Base-by-base conservation (phyloP, 2,888 invertebrate genomes). In the Hypena proboscidalis region DNA sequence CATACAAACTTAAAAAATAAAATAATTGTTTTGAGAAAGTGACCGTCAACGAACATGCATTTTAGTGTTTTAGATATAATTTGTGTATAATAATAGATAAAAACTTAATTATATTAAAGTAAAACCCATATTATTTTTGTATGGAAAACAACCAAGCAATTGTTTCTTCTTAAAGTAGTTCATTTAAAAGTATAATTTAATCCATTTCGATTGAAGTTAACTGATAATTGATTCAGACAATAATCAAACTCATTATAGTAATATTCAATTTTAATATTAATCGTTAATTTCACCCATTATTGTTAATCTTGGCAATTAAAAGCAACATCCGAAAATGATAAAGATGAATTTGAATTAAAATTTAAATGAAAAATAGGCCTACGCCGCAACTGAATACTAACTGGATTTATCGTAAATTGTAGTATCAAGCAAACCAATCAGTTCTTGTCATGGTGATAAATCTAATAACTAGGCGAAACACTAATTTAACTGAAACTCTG, bases 341-440 rank as follows among this genome's bases (percentile, higher is more conserved):
- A 64, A 43, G 43, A 55, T 52, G 30, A 23, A 41, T 22, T 22
- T 10, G 13, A n/a, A n/a, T 15, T 19, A 35, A 46, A 33, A 36
- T 48, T 25, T 35, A 41, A 53, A 50, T 58, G 42, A 58, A 37
- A 43, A 66, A 54, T 49, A 26, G 30, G 31, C 23, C 27, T 23
- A 33, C 37, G 34, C 42, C 25, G 34, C 44, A 49, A 56, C 50
- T 44, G 40, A 39, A 48, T 54, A 36, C 38, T 40, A 40, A 41
- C 50, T 55, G 47, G 37, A 58, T 48, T 48, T 51, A 38, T 32
- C 40, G 54, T 58, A 57, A 55, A 63, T 56, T 64, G 54, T 37
- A 59, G 50, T 60, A 59, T 67, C 68, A 74, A 74, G 62, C 62
- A 61, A 63, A 69, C 67, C 67, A 73, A 74, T 71, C 73, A 73